phyloP scores from a whole-genome alignment of 2,797 vertebrate genomes.

The Sparus aurata region DNA sequence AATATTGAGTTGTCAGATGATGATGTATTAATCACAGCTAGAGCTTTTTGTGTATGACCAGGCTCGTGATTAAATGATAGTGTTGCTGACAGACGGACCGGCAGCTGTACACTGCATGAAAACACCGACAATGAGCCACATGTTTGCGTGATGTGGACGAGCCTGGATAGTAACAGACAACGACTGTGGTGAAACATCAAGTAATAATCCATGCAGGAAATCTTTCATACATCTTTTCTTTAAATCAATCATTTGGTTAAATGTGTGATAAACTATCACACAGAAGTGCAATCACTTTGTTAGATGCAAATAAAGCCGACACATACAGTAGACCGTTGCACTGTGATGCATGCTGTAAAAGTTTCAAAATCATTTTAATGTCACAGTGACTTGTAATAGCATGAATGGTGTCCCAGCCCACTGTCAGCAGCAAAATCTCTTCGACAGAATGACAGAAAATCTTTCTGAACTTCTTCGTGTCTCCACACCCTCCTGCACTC shows the following conservation, averaged over 20 bases:
- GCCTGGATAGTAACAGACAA: constrained; percentile 1
- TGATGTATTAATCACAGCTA: constrained; percentile 1
- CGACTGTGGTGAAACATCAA: neutral
- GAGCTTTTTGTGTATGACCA: constrained; percentile 1
- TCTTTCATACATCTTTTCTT: neutral
- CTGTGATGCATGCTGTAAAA: no score
- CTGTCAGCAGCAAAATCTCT: no score
- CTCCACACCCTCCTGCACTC: no score
- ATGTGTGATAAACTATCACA: neutral
- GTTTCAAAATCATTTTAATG: no score
- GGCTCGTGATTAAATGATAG: constrained; percentile 5
- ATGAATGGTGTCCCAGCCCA: no score
- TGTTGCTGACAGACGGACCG: constrained; percentile 10
- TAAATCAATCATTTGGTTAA: neutral
- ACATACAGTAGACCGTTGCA: neutral
- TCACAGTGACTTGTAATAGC: no score
- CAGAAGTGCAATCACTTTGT: neutral
- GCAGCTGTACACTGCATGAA: neutral
- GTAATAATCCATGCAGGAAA: neutral
- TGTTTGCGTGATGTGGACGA: constrained; percentile 19
- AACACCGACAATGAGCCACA: constrained; percentile 3
- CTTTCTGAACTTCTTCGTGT: no score
- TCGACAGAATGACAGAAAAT: no score
- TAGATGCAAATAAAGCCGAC: neutral
- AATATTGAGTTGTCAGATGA: neutral